These are phyloP conservation scores for Drosophila melanosoma DNA, from an alignment of 2,888 invertebrate species.

Conservation along the genomic window DNA sequence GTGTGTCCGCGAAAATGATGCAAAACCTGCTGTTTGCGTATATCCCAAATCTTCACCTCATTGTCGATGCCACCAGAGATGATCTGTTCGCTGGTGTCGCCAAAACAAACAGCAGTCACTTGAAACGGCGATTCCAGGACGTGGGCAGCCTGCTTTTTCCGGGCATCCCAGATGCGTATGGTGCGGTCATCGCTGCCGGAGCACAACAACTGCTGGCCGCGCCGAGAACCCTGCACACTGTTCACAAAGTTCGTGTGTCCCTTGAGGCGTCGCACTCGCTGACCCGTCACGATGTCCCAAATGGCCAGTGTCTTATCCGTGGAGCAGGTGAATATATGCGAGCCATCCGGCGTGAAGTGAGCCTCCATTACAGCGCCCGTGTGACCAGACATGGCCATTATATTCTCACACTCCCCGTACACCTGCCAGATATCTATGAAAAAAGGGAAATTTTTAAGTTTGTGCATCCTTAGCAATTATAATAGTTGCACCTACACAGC, in stretches of 20 bases:
- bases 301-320: constrained; percentile 97
- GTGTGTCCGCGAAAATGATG: constrained; percentile 96
- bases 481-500: constrained; percentile 90
- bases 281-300: constrained; percentile 97
- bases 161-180: constrained; percentile 96
- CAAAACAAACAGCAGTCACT: constrained; percentile 95
- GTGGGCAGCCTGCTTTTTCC: constrained; percentile 92
- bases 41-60: constrained; percentile 98
- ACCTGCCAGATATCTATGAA: constrained; percentile 96
- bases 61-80: constrained; percentile 98
- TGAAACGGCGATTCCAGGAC: constrained; percentile 91
- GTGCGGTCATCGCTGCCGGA: constrained; percentile 98
- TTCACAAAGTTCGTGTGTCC: constrained; percentile 93
- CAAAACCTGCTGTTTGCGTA: constrained; percentile 91
- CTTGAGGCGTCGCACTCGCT: constrained; percentile 94
- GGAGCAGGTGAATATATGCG: constrained; percentile 94
- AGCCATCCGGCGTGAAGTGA: constrained; percentile 93
- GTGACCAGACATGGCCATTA: constrained; percentile 96
- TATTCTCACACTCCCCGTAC: constrained; percentile 99
- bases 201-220: constrained; percentile 95
- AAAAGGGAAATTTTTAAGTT: not conserved
- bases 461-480: too few relatives aligned
- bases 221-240: constrained; percentile 88
- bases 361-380: constrained; percentile 98
- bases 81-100: constrained; percentile 97